phyloP scores from a whole-genome alignment of 2,888 invertebrate genomes.

The Nomada hirtipes region DNA sequence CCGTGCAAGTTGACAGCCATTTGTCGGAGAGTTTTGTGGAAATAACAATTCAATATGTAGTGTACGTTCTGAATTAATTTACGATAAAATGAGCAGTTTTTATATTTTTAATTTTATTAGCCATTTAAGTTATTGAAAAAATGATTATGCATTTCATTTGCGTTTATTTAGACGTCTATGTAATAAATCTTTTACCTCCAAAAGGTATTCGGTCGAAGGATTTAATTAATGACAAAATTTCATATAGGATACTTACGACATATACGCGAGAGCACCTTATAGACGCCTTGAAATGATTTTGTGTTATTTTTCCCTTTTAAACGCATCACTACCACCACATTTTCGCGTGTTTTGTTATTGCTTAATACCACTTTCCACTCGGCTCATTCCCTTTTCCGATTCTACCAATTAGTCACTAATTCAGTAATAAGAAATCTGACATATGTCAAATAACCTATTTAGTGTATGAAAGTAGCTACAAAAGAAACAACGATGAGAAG shows the following conservation, averaged over 20 bases:
- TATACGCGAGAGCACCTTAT: slow-evolving; percentile 83
- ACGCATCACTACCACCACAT: slow-evolving; percentile 81
- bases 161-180: background rate
- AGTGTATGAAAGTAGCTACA: slow-evolving; percentile 69
- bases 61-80: background rate
- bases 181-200: background rate
- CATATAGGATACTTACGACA: slow-evolving; percentile 79
- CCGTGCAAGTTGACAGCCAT: background rate
- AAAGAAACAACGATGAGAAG: slow-evolving; percentile 39
- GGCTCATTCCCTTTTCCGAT: slow-evolving; percentile 25
- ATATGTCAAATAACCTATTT: slow-evolving; percentile 75
- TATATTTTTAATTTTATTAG: background rate
- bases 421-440: slow-evolving; percentile 69
- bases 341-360: slow-evolving; percentile 63
- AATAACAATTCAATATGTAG: background rate
- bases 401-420: slow-evolving; percentile 60
- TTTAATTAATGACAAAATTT: slow-evolving; percentile 21
- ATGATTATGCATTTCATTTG: background rate
- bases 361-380: slow-evolving; percentile 32
- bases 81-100: background rate
- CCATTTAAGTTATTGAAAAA: background rate
- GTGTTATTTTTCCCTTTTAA: slow-evolving; percentile 82
- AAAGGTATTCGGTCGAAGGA: background rate
- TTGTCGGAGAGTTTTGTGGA: background rate
- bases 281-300: slow-evolving; percentile 83